Evolutionary conservation across 2,888 invertebrate species (phyloP), one percentile per base, ranked within the genome.

Genomic region (Cantharis lateralis): DNA sequence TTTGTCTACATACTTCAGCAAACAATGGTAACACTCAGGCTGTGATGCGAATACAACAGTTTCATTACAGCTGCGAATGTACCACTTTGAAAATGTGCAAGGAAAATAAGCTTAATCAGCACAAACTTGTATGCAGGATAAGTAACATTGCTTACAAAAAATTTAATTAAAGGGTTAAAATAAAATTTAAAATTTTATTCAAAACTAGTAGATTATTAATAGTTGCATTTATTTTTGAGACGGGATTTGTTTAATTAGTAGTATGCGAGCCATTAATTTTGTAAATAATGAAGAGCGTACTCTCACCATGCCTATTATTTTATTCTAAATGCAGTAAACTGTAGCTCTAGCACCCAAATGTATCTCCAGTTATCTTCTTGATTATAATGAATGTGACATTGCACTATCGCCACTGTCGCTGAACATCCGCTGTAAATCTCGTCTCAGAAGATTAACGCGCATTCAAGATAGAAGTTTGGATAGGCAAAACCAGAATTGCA

Each of bases 321-420:
- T 72, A 48, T 72, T 48, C 68, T 70, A 72, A 76, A 72, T 72
- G 72, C 68, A 72, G 70, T 71, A 77, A 76, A 77, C 76, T 64
- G 72, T 62, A 62, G 71, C 18, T 24, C n/a, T 16, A 18, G 64
- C 16, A 63, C 69, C 74, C 77, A 74, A 62, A 74, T 63, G 74
- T 74, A 70, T 24, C 64, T 64, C 61, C 72, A 75, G 77, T 74
- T 77, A 72, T 75, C 74, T 72, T 16, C 20, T 63, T 77, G 77
- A 77, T 74, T 77, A 77, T 74, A 77, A 74, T 77, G 74, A 75
- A 77, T 74, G 77, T 77, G 77, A 77, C 77, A 77, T 61, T 74
- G 74, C 77, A 77, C 77, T 77, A 77, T 77, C 77, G 77, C 77
- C 74, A 77, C 71, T 77, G 77, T 77, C 77, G 74, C 72, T 72